These are phyloP conservation scores for Butastur rufipennis DNA, from an alignment of 2,113 vertebrate genomes.

Conservation along the genomic window DNA sequence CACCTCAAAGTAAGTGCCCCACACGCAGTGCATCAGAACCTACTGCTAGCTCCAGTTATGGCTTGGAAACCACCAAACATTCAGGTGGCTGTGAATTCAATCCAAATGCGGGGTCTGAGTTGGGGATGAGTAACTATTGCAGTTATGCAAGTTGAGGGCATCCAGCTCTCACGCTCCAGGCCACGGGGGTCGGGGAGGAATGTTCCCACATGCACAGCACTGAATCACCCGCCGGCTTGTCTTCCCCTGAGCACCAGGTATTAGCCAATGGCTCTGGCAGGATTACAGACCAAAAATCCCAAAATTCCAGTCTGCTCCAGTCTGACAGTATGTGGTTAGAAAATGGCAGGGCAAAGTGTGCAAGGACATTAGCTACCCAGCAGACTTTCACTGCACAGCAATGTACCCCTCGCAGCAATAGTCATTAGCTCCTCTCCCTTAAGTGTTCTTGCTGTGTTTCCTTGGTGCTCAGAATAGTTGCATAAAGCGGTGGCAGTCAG, in stretches of 20 bases:
- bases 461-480: background rate
- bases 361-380: background rate
- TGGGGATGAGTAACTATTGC: background rate
- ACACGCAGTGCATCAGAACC: background rate
- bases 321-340: fast-evolving
- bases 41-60: background rate
- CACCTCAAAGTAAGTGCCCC: background rate
- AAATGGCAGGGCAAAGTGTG: background rate
- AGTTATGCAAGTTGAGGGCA: background rate
- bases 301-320: background rate
- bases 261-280: background rate
- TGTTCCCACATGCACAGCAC: background rate
- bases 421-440: background rate
- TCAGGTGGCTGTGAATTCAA: background rate
- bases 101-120: fast-evolving
- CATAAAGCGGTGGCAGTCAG: background rate
- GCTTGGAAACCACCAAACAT: background rate
- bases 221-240: background rate
- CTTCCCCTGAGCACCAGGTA: background rate
- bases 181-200: background rate
- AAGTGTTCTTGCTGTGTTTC: background rate
- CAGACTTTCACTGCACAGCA: background rate
- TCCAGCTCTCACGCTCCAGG: background rate
- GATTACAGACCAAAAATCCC: background rate
- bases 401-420: background rate